Evolutionary conservation across 2,113 vertebrate species (phyloP).

Genomic region (Hydropotes inermis): DNA sequence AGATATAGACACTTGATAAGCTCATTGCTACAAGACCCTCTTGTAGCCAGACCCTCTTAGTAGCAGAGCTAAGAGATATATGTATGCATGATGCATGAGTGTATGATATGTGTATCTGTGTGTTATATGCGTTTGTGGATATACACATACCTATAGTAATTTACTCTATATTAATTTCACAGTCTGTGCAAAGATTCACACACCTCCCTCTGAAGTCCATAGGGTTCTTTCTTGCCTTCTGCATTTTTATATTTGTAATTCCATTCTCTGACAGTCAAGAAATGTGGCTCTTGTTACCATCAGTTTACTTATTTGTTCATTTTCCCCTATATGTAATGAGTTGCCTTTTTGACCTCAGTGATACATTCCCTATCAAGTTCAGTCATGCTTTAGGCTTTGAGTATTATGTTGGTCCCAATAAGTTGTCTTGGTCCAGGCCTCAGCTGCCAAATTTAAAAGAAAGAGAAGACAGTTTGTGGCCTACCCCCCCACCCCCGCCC

Average conservation of each 20-base stretch:
- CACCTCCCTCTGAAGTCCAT: neutral
- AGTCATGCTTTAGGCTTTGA: neutral
- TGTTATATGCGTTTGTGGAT: neutral
- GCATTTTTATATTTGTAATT: neutral
- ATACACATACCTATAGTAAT: neutral
- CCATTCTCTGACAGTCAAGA: neutral
- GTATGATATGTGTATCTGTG: neutral
- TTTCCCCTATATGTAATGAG: neutral
- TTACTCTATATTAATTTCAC: neutral
- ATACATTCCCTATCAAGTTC: neutral
- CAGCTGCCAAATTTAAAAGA: neutral
- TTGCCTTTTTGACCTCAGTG: neutral
- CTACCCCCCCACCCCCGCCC: neutral
- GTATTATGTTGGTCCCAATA: neutral
- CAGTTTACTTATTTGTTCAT: neutral
- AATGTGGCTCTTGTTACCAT: neutral
- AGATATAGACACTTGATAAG: neutral
- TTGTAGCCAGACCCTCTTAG: neutral
- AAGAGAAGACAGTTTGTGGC: neutral
- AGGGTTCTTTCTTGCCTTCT: neutral
- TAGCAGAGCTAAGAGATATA: neutral
- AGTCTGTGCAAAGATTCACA: neutral
- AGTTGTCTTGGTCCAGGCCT: neutral
- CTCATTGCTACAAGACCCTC: neutral
- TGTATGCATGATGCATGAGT: neutral